These are phyloP conservation scores for Stegastes partitus DNA, from an alignment of 2,113 vertebrate species.

Conservation along the genomic window DNA sequence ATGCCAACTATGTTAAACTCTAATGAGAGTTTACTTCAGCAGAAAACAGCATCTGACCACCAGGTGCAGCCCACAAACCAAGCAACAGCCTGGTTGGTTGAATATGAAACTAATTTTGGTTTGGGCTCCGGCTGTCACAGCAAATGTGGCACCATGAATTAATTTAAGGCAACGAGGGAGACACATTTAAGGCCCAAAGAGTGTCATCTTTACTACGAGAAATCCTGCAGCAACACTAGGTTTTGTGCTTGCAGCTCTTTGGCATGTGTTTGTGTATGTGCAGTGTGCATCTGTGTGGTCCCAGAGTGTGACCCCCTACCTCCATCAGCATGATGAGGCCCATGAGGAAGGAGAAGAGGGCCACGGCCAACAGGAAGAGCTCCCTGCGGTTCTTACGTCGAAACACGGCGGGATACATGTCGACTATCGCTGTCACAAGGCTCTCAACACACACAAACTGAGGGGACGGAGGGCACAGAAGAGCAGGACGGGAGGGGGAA, in stretches of 20 bases:
- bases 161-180: slow-evolving; percentile 1
- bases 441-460: slow-evolving; percentile 96
- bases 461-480: background rate
- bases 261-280: slow-evolving; percentile 10
- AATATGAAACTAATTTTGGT: background rate
- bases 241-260: background rate
- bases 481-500: too few species aligned
- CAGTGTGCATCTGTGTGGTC: slow-evolving; percentile 7
- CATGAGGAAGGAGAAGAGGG: slow-evolving; percentile 87
- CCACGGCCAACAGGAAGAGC: slow-evolving; percentile 88
- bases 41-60: slow-evolving; percentile 49
- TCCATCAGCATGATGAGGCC: slow-evolving; percentile 96
- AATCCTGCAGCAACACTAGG: too few species aligned
- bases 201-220: background rate
- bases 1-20: slow-evolving; percentile 52
- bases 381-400: slow-evolving; percentile 92
- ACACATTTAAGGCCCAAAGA: background rate
- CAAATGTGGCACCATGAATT: background rate
- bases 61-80: background rate
- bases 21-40: slow-evolving; percentile 23
- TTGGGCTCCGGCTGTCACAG: too few species aligned
- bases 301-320: slow-evolving; percentile 79
- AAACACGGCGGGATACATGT: slow-evolving; percentile 92
- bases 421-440: slow-evolving; percentile 91
- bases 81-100: background rate